Conservation (phyloP, 1,140 invertebrate genomes). For the Epicauta chinensis region DNA sequence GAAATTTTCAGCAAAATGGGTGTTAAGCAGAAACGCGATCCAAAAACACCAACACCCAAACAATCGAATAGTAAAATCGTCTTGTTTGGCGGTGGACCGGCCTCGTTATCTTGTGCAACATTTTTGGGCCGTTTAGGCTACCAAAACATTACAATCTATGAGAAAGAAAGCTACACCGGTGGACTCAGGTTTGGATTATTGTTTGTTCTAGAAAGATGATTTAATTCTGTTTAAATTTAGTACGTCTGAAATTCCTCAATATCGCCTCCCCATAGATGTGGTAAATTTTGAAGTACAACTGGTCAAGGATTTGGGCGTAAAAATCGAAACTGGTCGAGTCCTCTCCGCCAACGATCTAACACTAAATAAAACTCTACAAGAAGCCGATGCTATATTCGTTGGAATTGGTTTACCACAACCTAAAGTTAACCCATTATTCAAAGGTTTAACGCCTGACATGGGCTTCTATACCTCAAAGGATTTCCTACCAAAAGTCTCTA, state of each 20-base stretch:
- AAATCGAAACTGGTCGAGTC: constrained; percentile 61
- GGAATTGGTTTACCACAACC: constrained; percentile 93
- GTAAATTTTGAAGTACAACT: constrained; percentile 92
- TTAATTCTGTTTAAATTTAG: constrained; percentile 51
- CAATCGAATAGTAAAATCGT: constrained; percentile 74
- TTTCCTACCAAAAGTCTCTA: constrained; percentile 82
- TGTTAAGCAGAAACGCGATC: constrained; percentile 77
- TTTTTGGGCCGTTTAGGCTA: constrained; percentile 92
- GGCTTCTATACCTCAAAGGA: constrained; percentile 96
- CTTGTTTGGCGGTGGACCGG: constrained; percentile 89
- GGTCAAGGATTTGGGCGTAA: constrained; percentile 88
- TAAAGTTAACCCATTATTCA: constrained; percentile 75
- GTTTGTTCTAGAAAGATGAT: neutral
- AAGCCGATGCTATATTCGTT: constrained; percentile 78
- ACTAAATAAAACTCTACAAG: constrained; percentile 61
- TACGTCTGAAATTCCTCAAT: constrained; percentile 95
- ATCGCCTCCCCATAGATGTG: constrained; percentile 85
- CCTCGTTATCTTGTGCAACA: constrained; percentile 94
- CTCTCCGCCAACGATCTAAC: constrained; percentile 65
- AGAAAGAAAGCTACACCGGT: constrained; percentile 80
- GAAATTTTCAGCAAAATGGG: constrained; percentile 95
- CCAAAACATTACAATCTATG: constrained; percentile 85
- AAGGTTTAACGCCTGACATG: constrained; percentile 65
- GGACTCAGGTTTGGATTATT: constrained; percentile 66
- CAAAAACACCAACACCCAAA: constrained; percentile 51